These are phyloP conservation scores for Rhyacophila evoluta DNA, from an alignment of 2,888 invertebrate genomes.

Conservation along the genomic window DNA sequence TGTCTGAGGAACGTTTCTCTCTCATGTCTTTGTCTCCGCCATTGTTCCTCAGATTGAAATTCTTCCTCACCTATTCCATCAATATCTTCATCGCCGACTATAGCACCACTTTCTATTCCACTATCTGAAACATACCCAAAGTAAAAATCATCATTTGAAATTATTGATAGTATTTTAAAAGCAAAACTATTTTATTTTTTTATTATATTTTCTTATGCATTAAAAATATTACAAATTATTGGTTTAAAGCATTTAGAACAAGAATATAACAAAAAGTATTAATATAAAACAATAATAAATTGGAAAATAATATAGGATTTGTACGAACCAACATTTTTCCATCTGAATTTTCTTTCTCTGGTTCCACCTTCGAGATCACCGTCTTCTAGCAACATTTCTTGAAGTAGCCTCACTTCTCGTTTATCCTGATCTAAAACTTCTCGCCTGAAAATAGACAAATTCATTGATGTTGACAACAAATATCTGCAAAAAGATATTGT, in stretches of 20 bases:
- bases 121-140: constrained; percentile 57
- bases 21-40: constrained; percentile 84
- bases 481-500: no score
- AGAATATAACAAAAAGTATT: no score
- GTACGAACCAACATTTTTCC: constrained; percentile 80
- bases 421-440: constrained; percentile 90
- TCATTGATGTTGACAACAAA: no score
- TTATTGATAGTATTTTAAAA: no score
- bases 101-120: constrained; percentile 60
- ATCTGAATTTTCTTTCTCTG: constrained; percentile 84
- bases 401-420: constrained; percentile 82
- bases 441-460: no score
- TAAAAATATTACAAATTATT: no score
- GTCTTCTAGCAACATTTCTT: constrained; percentile 90
- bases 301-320: no score
- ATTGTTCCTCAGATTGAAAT: constrained; percentile 79
- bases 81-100: constrained; percentile 62
- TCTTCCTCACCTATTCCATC: constrained; percentile 79
- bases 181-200: no score
- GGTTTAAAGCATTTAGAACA: no score
- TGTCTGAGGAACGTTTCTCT: constrained; percentile 82
- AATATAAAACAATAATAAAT: no score
- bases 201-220: no score
- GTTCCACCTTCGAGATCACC: constrained; percentile 87
- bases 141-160: no score